phyloP scores from a whole-genome alignment of 2,113 vertebrate genomes.

The Seriola quinqueradiata region DNA sequence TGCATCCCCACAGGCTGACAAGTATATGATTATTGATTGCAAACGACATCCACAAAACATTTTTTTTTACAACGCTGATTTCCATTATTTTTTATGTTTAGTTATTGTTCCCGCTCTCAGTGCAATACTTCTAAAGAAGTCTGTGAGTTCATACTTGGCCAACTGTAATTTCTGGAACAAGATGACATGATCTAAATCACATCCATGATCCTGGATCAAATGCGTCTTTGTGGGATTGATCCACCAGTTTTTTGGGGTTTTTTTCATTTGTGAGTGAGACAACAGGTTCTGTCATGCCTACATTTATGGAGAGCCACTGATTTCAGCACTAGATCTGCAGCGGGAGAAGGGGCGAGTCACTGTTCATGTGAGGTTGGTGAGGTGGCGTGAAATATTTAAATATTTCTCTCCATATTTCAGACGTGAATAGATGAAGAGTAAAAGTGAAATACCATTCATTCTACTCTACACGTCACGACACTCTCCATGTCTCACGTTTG shows the following conservation, averaged over 20 bases:
- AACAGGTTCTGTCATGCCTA: neutral
- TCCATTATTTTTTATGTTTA: slow-evolving; percentile 1
- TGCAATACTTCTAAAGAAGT: neutral
- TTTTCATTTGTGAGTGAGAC: slow-evolving; percentile 7
- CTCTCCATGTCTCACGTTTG: too few relatives aligned
- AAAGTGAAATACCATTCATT: neutral
- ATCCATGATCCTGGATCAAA: slow-evolving; percentile 6
- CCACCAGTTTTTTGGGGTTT: slow-evolving; percentile 18
- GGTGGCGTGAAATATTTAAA: neutral
- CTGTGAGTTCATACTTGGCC: slow-evolving; percentile 43
- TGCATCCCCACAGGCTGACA: neutral
- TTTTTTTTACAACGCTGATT: neutral
- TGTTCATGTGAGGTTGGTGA: neutral
- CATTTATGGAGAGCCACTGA: neutral
- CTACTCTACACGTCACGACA: too few relatives aligned
- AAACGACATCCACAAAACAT: neutral
- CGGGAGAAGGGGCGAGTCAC: neutral
- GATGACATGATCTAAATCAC: slow-evolving; percentile 26
- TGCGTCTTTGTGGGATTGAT: slow-evolving; percentile 21
- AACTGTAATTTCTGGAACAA: neutral
- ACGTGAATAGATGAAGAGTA: neutral
- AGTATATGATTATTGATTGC: neutral
- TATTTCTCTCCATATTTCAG: neutral
- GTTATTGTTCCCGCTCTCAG: neutral
- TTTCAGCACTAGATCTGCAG: neutral